Percentiles rank a stretch among this genome's conserved stretches.
Conservation (phyloP, 2,113 vertebrate species). For the Eublepharis macularius region DNA sequence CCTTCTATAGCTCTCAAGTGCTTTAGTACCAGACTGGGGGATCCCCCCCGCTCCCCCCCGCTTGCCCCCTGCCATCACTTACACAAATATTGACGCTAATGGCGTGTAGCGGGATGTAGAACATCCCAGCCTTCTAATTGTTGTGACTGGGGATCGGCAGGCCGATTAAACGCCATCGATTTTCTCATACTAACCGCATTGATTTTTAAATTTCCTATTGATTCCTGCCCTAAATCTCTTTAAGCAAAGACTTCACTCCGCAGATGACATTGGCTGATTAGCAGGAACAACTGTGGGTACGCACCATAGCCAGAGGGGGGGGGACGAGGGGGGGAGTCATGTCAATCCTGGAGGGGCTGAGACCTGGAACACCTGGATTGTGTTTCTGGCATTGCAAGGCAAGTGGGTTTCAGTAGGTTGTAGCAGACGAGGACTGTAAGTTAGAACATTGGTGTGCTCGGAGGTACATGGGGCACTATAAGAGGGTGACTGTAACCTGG, state of each 20-base stretch:
- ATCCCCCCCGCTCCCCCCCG: slow-evolving; percentile 43
- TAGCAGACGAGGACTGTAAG: background rate
- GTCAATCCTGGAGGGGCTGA: slow-evolving; percentile 22
- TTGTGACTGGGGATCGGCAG: slow-evolving; percentile 96
- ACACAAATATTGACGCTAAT: slow-evolving; percentile 74
- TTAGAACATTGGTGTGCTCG: background rate
- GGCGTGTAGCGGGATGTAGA: slow-evolving; percentile 82
- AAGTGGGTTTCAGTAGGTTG: background rate
- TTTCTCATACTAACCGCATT: slow-evolving; percentile 94
- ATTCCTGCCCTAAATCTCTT: slow-evolving; percentile 94
- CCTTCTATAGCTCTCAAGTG: slow-evolving; percentile 5
- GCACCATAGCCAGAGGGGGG: background rate
- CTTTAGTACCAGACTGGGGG: slow-evolving; percentile 39
- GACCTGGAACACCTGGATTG: background rate
- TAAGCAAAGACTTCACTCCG: slow-evolving; percentile 77
- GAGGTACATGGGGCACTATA: background rate
- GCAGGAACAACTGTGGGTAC: slow-evolving; percentile 48
- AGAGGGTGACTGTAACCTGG: background rate
- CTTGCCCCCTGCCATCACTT: slow-evolving; percentile 61
- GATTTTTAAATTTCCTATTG: slow-evolving; percentile 98
- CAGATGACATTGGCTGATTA: slow-evolving; percentile 80
- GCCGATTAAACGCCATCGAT: slow-evolving; percentile 96
- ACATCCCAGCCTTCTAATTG: slow-evolving; percentile 95
- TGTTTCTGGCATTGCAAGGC: background rate
- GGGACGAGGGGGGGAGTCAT: background rate